Evolutionary conservation across 2,888 invertebrate genomes (phyloP).

Genomic region (Monoplex corrugatus): DNA sequence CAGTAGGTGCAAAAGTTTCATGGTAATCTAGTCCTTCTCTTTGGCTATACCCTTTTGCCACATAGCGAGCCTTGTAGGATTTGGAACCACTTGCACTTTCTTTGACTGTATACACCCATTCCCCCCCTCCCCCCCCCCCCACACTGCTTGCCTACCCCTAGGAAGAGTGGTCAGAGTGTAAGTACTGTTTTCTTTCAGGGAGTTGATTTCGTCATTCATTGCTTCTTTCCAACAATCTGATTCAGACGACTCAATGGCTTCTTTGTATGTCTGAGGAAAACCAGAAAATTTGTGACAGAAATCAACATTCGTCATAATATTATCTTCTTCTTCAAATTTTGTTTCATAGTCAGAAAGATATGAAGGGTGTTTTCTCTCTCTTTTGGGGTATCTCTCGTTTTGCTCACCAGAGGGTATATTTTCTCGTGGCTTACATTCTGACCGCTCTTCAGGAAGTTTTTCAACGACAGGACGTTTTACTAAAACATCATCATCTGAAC

Average conservation of each 20-base stretch:
- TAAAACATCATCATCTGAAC: neutral
- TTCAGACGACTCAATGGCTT: conserved; percentile 32
- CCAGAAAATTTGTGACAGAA: conserved; percentile 53
- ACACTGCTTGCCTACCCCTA: conserved; percentile 52
- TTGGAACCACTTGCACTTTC: conserved; percentile 49
- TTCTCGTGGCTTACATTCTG: neutral
- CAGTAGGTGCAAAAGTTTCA: conserved; percentile 63
- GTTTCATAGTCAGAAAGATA: conserved; percentile 7
- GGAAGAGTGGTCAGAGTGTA: conserved; percentile 55
- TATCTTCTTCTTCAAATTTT: conserved; percentile 40
- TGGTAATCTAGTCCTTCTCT: conserved; percentile 57
- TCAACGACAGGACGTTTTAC: neutral
- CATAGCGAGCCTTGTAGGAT: conserved; percentile 59
- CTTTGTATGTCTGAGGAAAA: conserved; percentile 54
- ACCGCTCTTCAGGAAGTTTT: neutral
- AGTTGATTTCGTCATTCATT: conserved; percentile 58
- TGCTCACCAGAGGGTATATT: neutral
- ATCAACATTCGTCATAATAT: conserved; percentile 48
- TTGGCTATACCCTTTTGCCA: conserved; percentile 60
- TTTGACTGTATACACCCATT: conserved; percentile 60
- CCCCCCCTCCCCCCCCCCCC: conserved; percentile 60
- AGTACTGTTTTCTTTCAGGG: conserved; percentile 58
- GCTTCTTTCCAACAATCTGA: conserved; percentile 47
- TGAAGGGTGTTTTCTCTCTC: neutral
- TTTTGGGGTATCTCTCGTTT: neutral